A percentile compares a stretch with the other conserved stretches of the same genome.
These are phyloP conservation scores for Seladonia tumulorum DNA, from an alignment of 2,888 invertebrate species.

Conservation along the genomic window DNA sequence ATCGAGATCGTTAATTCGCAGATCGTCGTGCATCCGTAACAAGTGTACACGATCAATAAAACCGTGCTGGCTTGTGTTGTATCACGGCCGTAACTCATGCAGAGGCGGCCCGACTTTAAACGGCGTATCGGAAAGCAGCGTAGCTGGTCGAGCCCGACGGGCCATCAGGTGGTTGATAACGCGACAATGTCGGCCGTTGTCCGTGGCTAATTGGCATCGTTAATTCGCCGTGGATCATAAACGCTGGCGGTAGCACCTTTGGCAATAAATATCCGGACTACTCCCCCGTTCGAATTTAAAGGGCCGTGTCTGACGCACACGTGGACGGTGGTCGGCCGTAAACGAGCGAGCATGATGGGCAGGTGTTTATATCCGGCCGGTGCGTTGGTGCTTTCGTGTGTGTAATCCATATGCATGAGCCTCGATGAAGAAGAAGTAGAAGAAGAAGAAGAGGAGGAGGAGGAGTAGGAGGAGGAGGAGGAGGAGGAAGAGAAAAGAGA, in stretches of 20 bases:
- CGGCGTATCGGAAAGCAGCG: not conserved
- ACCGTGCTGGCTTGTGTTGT: not conserved
- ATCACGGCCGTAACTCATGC: not conserved
- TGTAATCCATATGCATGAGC: conserved; percentile 73
- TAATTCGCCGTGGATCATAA: conserved; percentile 68
- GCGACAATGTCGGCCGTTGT: conserved; percentile 57
- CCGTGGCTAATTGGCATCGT: conserved; percentile 67
- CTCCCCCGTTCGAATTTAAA: conserved; percentile 71
- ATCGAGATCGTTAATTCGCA: not conserved
- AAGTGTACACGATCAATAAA: not conserved
- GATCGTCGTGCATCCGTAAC: not conserved
- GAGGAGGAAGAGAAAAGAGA: conserved; percentile 29
- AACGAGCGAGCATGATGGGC: conserved; percentile 77
- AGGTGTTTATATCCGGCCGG: conserved; percentile 82
- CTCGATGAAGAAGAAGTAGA: not conserved
- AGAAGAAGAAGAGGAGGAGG: not conserved
- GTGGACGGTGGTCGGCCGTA: conserved; percentile 68
- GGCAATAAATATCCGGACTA: conserved; percentile 71
- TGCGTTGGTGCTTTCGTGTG: conserved; percentile 65
- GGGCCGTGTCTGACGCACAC: conserved; percentile 37
- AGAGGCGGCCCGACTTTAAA: not conserved
- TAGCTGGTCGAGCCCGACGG: not conserved
- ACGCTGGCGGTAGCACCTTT: conserved; percentile 66
- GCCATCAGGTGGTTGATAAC: conserved; percentile 41
- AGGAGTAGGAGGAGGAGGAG: not conserved